Evolutionary conservation across 2,113 vertebrate species (phyloP), one percentile per base, ranked within the genome.

Genomic region (Atlantisia rogersi): DNA sequence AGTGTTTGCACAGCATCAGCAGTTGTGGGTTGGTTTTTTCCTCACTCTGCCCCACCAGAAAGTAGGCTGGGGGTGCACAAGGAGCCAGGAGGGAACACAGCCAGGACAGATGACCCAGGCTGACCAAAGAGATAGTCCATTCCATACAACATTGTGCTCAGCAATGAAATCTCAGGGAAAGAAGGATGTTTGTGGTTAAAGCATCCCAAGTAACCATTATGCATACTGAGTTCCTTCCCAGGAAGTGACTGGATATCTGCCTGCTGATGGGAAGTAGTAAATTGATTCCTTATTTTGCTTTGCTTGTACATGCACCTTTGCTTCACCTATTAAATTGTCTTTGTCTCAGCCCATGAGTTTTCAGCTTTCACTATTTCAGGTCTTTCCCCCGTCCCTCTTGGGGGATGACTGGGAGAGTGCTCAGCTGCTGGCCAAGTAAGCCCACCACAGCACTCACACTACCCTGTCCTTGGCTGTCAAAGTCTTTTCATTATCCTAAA

Each of bases 1-100:
- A 56, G 12, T 31, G 59, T 78, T 76, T 77, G 28, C 40, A 37
- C 9, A 56, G 20, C 1, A 0, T 12, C 11, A 39, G 46, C 20
- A 26, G 15, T 35, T 2, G 1, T 6, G 1, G 1, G 35, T 64
- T 18, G 42, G 18, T 13, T 13, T 35, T 50, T 69, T 22, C 5
- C 31, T 11, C 10, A 3, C 14, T 82, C 17, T 88, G 13, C 15
- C n/a, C 21, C 26, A 25, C 13, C 25, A 88, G 26, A 25, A 50
- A 63, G 42, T 63, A 68, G n/a, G 50, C 35, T 64, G 12, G 20
- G 25, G 28, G 3, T 50, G 5, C 2, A 1, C 62, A 75, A 32
- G 25, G 70, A 44, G n/a, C 20, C 76, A 44, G 10, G 18, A 64
- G 6, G 3, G 32, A 19, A 69, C 19, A 53, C 29, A 85, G 9